Percentiles rank a stretch among this genome's conserved stretches.
Evolutionary conservation across 92 coral and sea anemone genomes (phyloP).

Genomic region (Heliopora coerulea): DNA sequence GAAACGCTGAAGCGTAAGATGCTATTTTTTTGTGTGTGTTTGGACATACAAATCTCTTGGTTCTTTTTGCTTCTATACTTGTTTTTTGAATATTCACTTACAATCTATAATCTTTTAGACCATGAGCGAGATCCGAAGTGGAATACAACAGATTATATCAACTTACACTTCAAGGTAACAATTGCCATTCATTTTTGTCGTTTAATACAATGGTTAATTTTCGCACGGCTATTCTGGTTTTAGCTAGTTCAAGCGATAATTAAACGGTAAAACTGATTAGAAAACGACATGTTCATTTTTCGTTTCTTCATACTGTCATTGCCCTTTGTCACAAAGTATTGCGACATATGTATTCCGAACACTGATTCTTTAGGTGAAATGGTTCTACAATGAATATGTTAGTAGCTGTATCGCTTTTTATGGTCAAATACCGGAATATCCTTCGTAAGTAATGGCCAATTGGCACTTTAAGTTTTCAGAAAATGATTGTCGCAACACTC

Average conservation of each 20-base stretch:
- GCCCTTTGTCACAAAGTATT: too few relatives aligned
- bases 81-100: background rate
- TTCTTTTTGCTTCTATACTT: background rate
- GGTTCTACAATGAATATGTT: conserved; percentile 94
- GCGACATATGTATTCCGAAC: too few relatives aligned
- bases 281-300: too few relatives aligned
- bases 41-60: too few relatives aligned
- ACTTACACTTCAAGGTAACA: conserved; percentile 87
- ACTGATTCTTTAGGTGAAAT: conserved; percentile 66
- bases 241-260: too few relatives aligned
- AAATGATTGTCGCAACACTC: too few relatives aligned
- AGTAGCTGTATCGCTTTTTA: conserved; percentile 58
- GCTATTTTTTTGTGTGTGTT: background rate
- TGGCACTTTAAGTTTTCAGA: too few relatives aligned
- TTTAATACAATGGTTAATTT: background rate
- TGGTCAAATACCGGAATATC: conserved; percentile 79
- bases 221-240: too few relatives aligned
- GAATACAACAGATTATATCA: conserved; percentile 94
- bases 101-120: conserved; percentile 48
- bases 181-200: background rate
- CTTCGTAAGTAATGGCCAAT: conserved; percentile 72
- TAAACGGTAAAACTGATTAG: too few relatives aligned
- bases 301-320: too few relatives aligned
- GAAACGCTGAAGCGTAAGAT: conserved; percentile 77
- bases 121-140: conserved; percentile 73